These are phyloP conservation scores for Lepidochitona cinerea DNA, from an alignment of 2,888 invertebrate species.

Conservation along the genomic window DNA sequence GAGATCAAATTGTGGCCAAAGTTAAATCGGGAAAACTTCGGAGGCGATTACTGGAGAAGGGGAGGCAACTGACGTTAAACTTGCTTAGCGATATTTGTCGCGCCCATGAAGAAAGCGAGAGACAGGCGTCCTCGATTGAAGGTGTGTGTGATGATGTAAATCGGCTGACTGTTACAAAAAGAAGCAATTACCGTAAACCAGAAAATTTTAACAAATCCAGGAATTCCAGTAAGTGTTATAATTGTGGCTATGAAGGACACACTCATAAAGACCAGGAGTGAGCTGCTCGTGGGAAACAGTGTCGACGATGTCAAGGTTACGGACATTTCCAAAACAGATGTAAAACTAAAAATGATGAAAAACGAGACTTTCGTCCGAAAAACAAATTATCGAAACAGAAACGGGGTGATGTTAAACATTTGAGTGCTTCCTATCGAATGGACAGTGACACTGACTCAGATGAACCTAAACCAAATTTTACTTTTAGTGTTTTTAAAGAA, in stretches of 20 bases:
- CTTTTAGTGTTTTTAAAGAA: not conserved
- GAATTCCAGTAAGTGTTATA: not conserved
- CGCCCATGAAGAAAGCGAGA: not conserved
- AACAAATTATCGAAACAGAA: not conserved
- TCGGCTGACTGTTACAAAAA: not conserved
- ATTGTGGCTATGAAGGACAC: not conserved
- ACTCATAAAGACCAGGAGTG: not conserved
- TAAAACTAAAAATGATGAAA: not conserved
- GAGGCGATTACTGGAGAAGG: conserved; percentile 25
- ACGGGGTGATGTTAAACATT: not conserved
- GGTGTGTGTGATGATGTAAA: not conserved
- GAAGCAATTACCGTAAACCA: too few species aligned
- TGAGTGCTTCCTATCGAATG: too few species aligned
- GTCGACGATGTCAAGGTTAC: conserved; percentile 7
- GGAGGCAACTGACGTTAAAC: conserved; percentile 16
- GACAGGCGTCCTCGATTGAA: not conserved
- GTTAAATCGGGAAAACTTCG: conserved; percentile 13
- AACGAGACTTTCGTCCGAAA: not conserved
- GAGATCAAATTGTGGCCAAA: conserved; percentile 35
- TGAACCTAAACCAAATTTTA: too few species aligned
- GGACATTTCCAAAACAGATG: conserved; percentile 16
- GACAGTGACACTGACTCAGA: too few species aligned
- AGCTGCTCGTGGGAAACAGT: conserved; percentile 11
- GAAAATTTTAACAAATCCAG: too few species aligned
- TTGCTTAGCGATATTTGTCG: conserved; percentile 22